These are phyloP conservation scores for Conus betulinus DNA, from an alignment of 1,140 invertebrate genomes.

Conservation along the genomic window DNA sequence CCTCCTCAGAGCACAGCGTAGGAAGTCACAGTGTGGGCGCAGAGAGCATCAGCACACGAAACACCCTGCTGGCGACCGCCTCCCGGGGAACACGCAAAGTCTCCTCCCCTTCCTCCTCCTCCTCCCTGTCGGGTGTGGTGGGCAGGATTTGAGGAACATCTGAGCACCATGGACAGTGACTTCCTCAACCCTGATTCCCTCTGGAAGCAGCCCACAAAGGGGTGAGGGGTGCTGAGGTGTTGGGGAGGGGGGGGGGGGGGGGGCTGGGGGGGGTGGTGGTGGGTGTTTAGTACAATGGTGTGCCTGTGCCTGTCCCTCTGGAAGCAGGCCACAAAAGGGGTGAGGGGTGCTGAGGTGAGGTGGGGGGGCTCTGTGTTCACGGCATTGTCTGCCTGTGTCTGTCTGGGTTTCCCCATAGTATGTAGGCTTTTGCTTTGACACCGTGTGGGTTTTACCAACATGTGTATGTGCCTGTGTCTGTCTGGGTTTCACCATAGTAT, in stretches of 20 bases:
- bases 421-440: too few relatives aligned
- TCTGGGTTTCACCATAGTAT: too few relatives aligned
- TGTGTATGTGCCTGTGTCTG: too few relatives aligned
- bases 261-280: not conserved
- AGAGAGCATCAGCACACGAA: conserved; percentile 52
- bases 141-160: conserved; percentile 59
- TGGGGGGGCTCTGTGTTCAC: too few relatives aligned
- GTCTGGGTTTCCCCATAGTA: too few relatives aligned
- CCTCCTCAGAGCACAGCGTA: conserved; percentile 65
- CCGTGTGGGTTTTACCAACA: too few relatives aligned
- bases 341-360: too few relatives aligned
- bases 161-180: conserved; percentile 60
- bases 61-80: conserved; percentile 67
- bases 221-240: conserved; percentile 45
- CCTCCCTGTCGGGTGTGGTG: not conserved
- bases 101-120: conserved; percentile 11
- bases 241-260: not conserved
- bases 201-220: conserved; percentile 61
- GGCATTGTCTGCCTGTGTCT: too few relatives aligned
- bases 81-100: conserved; percentile 48
- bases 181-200: conserved; percentile 68
- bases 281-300: not conserved
- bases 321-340: too few relatives aligned
- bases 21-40: conserved; percentile 59
- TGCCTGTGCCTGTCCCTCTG: not conserved